phyloP scores from a whole-genome alignment of 2,113 vertebrate species.

The Myocastor coypus region DNA sequence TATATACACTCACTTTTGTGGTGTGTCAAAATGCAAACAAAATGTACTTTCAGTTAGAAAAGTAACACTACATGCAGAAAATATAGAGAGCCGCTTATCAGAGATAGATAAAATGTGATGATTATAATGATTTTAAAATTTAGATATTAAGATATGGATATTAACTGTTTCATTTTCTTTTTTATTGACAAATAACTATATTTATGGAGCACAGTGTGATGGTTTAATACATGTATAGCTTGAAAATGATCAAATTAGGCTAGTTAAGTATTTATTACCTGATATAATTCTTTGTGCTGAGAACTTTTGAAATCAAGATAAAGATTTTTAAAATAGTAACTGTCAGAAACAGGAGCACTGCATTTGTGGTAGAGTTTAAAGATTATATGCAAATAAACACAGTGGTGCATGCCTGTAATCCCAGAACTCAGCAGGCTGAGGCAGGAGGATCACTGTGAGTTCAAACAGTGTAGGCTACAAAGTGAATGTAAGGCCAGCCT shows the following conservation, averaged over 20 bases:
- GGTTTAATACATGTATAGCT: background rate
- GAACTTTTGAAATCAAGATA: constrained; percentile 13
- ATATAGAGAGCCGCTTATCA: background rate
- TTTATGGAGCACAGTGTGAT: background rate
- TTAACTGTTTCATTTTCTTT: background rate
- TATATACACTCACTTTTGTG: background rate
- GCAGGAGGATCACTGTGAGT: background rate
- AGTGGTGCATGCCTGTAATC: background rate
- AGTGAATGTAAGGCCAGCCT: background rate
- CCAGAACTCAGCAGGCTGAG: background rate
- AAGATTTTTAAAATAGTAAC: background rate
- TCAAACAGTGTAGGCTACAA: background rate
- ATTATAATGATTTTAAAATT: background rate
- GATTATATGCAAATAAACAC: background rate
- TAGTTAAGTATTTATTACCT: background rate
- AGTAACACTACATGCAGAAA: background rate
- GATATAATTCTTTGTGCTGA: background rate
- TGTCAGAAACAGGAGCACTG: constrained; percentile 4
- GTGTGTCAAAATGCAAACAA: constrained; percentile 48
- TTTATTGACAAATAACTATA: background rate
- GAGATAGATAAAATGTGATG: background rate
- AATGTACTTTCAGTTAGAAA: constrained; percentile 49
- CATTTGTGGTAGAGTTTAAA: constrained; percentile 27
- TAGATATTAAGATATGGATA: background rate
- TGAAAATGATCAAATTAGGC: background rate